phyloP scores from a whole-genome alignment of 2,888 invertebrate genomes.

The Agrochola circellaris region DNA sequence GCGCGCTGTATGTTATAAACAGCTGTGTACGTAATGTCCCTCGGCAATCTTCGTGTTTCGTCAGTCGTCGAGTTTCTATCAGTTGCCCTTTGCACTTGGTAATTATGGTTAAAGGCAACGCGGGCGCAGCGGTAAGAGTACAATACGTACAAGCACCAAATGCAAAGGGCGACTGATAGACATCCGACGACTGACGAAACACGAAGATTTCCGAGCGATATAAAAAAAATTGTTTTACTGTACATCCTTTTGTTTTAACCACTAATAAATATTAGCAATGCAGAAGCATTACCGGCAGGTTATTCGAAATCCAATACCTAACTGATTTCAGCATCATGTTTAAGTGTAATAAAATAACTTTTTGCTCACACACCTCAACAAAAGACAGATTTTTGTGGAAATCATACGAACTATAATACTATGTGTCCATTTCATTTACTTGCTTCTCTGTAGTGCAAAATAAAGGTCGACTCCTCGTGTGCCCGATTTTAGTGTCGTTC shows the following conservation, averaged over 20 bases:
- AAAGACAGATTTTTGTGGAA: not conserved
- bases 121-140: too few species aligned
- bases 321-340: not conserved
- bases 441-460: conserved; percentile 25
- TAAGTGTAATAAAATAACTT: not conserved
- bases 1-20: not conserved
- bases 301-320: not conserved
- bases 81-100: too few species aligned
- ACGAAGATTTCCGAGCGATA: too few species aligned
- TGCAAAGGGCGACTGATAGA: too few species aligned
- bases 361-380: not conserved
- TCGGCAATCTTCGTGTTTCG: too few species aligned
- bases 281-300: not conserved
- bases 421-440: conserved; percentile 22
- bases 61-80: too few species aligned
- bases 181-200: too few species aligned
- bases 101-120: too few species aligned
- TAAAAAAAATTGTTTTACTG: too few species aligned
- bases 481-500: conserved; percentile 57
- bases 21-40: not conserved
- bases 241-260: not conserved
- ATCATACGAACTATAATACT: not conserved
- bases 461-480: conserved; percentile 44
- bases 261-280: not conserved
- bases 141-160: too few species aligned